Percentiles rank a stretch among this genome's conserved stretches.
These are phyloP conservation scores for Hystrix brachyura DNA, from an alignment of 2,113 vertebrate genomes.

Conservation along the genomic window DNA sequence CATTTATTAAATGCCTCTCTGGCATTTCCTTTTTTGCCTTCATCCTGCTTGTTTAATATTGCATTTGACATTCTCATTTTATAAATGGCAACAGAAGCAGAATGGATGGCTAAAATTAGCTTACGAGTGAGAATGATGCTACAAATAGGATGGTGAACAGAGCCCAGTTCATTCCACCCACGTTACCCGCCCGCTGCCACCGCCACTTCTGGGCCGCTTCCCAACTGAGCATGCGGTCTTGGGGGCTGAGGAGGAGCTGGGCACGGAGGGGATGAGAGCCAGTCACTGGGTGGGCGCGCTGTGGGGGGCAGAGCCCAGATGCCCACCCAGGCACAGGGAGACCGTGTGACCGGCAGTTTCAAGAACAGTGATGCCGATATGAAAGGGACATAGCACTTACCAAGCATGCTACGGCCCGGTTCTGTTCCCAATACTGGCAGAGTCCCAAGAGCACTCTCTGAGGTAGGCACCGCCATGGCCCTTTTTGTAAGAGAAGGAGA, in stretches of 20 bases:
- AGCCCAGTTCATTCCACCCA: constrained; percentile 73
- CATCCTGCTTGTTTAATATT: constrained; percentile 86
- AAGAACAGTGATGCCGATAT: not conserved
- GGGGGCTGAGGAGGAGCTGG: not conserved
- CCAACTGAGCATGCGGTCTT: not conserved
- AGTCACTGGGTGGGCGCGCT: not conserved
- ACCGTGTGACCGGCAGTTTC: not conserved
- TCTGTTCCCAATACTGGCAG: not conserved
- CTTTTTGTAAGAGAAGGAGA: not conserved
- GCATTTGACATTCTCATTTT: constrained; percentile 89
- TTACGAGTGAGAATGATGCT: constrained; percentile 79
- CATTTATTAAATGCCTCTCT: constrained; percentile 86
- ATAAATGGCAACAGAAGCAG: constrained; percentile 90
- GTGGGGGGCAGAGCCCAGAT: not conserved
- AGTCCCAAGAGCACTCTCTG: not conserved
- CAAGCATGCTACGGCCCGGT: fast-evolving
- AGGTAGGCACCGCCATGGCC: fast-evolving
- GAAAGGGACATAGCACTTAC: fast-evolving
- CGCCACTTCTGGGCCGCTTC: not conserved
- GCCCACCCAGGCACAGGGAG: not conserved
- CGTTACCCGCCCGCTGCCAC: not conserved
- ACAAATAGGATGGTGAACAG: constrained; percentile 82
- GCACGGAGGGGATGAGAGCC: not conserved
- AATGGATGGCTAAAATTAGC: constrained; percentile 89
- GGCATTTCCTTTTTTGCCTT: constrained; percentile 88